Conservation (phyloP, 2,113 vertebrate species). For the Excalfactoria chinensis region DNA sequence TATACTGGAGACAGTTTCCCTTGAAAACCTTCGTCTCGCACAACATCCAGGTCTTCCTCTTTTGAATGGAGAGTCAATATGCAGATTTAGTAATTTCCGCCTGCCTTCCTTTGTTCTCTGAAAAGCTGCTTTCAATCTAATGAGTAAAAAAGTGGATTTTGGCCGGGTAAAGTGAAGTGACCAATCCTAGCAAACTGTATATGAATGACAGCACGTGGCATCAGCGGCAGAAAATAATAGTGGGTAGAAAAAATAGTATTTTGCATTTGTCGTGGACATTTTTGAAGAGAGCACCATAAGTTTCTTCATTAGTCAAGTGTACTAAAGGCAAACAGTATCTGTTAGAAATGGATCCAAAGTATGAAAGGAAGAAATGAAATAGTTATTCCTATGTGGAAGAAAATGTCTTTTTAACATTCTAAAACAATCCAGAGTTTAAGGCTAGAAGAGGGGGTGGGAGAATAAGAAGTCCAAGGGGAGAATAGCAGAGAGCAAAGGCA, state of each 20-base stretch:
- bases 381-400: too few species aligned
- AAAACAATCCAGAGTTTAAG: background rate
- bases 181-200: background rate
- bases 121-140: background rate
- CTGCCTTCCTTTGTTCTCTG: background rate
- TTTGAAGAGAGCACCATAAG: background rate
- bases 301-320: background rate
- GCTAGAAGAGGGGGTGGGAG: background rate
- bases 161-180: background rate
- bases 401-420: background rate
- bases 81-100: background rate
- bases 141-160: background rate
- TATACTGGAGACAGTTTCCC: background rate
- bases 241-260: background rate
- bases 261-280: background rate
- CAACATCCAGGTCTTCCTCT: background rate
- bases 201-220: background rate
- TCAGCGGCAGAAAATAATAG: background rate
- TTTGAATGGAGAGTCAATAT: background rate
- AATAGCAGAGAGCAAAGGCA: background rate
- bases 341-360: background rate
- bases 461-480: background rate
- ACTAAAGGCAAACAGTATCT: background rate
- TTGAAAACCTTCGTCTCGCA: background rate
- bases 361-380: background rate